Percentiles rank a stretch among this genome's conserved stretches.
Evolutionary conservation across 2,888 invertebrate species (phyloP).

Genomic region (Conomelus anceps): DNA sequence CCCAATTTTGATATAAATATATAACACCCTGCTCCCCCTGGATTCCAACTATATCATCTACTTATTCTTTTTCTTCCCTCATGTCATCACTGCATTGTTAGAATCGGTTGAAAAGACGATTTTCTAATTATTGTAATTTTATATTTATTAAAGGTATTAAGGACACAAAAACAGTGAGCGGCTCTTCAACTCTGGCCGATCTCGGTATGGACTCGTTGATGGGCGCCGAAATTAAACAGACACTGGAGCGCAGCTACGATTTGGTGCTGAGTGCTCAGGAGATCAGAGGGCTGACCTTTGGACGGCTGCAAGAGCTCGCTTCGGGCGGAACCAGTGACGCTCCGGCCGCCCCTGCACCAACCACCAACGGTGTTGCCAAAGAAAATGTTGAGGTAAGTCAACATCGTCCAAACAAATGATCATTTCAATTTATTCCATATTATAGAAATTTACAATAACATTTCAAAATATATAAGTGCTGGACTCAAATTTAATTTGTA

Average conservation of each 20-base stretch:
- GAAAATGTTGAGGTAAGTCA: neutral
- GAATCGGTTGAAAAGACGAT: too few species aligned
- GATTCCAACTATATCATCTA: too few species aligned
- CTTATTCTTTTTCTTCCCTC: too few species aligned
- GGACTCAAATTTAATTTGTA: too few species aligned
- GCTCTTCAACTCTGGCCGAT: conserved; percentile 76
- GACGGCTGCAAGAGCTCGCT: conserved; percentile 57
- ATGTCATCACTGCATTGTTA: too few species aligned
- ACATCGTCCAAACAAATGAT: too few species aligned
- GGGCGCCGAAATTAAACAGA: conserved; percentile 98
- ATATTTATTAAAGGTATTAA: conserved; percentile 59
- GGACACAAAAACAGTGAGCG: conserved; percentile 70
- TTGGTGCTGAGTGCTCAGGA: conserved; percentile 84
- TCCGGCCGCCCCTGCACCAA: conserved; percentile 33
- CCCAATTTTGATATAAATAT: too few species aligned
- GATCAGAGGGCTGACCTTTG: conserved; percentile 77
- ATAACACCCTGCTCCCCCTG: too few species aligned
- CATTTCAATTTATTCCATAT: neutral
- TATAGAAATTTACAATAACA: too few species aligned
- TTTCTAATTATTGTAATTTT: too few species aligned
- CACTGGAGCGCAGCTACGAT: conserved; percentile 87
- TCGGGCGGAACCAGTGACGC: conserved; percentile 37
- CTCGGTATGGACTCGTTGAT: conserved; percentile 97
- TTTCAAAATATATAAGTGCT: too few species aligned
- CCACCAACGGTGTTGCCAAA: conserved; percentile 38